These are phyloP conservation scores for Drymonia ruficornis DNA, from an alignment of 2,888 invertebrate genomes.

Conservation along the genomic window DNA sequence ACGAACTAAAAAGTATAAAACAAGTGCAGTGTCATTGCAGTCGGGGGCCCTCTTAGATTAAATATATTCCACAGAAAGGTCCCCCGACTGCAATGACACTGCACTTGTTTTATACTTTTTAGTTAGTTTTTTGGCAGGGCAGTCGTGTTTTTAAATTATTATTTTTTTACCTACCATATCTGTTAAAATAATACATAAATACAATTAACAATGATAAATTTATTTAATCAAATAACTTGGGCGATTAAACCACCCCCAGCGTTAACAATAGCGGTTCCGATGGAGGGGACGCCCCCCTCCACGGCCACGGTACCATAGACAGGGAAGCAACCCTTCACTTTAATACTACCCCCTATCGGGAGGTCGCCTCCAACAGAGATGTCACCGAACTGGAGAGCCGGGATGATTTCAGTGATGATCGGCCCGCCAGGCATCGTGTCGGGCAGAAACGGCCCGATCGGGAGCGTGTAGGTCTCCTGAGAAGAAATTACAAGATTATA, in stretches of 20 bases:
- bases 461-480: constrained; percentile 36
- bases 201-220: constrained; percentile 14
- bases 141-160: too few species aligned
- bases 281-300: constrained; percentile 63
- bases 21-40: too few species aligned
- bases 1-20: too few species aligned
- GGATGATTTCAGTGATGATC: constrained; percentile 62
- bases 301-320: constrained; percentile 67
- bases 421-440: constrained; percentile 53
- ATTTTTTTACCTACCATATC: too few species aligned
- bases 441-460: constrained; percentile 26
- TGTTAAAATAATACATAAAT: too few species aligned
- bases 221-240: constrained; percentile 27
- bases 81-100: too few species aligned
- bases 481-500: constrained; percentile 16
- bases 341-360: constrained; percentile 66
- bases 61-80: too few species aligned
- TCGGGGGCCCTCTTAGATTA: too few species aligned
- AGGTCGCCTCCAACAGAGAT: constrained; percentile 62
- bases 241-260: constrained; percentile 44
- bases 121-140: too few species aligned
- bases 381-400: constrained; percentile 65
- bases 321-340: constrained; percentile 68
- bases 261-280: constrained; percentile 61
- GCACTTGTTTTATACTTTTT: too few species aligned